phyloP scores from a whole-genome alignment of 2,113 vertebrate genomes.

The Progne subis region DNA sequence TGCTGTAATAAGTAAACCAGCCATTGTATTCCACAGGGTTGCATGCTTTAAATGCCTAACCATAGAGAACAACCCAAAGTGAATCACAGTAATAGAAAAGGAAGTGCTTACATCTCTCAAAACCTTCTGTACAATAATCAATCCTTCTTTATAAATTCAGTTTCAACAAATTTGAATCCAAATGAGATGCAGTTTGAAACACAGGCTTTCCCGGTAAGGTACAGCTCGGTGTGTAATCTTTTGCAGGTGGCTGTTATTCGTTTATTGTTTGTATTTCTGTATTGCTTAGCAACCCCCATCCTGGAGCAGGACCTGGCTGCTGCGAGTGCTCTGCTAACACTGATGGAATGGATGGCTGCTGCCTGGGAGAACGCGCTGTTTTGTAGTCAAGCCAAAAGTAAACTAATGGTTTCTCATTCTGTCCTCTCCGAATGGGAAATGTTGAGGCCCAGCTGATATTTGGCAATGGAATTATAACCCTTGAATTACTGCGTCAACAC shows the following conservation, averaged over 20 bases:
- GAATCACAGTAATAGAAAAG: constrained; percentile 2
- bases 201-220: neutral
- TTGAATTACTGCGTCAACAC: neutral
- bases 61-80: neutral
- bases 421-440: neutral
- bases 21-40: constrained; percentile 21
- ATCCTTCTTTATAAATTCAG: constrained; percentile 19
- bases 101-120: constrained; percentile 32
- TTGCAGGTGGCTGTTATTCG: constrained; percentile 34
- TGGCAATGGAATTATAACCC: neutral
- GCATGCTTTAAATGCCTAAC: neutral
- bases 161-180: constrained; percentile 17
- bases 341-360: neutral
- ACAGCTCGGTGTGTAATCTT: constrained; percentile 12
- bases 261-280: constrained; percentile 66
- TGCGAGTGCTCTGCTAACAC: neutral
- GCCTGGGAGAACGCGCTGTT: neutral
- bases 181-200: constrained; percentile 9
- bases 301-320: constrained; percentile 28
- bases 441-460: neutral
- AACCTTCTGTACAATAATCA: neutral
- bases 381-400: neutral
- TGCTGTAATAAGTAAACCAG: constrained; percentile 19
- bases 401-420: constrained; percentile 24
- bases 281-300: constrained; percentile 57